These are phyloP conservation scores for Aleiodes leptofemur DNA, from an alignment of 2,888 invertebrate species.

Conservation along the genomic window DNA sequence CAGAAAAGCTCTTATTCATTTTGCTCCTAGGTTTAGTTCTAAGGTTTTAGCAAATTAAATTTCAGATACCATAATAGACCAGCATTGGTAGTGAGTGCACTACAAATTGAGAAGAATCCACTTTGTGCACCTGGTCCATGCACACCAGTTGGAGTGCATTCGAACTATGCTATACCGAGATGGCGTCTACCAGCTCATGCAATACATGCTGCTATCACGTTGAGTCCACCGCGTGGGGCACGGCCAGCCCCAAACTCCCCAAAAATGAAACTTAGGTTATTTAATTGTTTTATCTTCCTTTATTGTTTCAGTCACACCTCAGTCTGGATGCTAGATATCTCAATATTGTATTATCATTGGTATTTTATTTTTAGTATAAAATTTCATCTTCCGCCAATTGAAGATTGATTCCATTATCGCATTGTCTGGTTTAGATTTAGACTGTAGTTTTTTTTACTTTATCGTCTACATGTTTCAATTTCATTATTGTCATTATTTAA, in stretches of 20 bases:
- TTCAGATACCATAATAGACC: conserved; percentile 93
- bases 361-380: conserved; percentile 51
- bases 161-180: conserved; percentile 74
- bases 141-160: conserved; percentile 72
- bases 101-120: conserved; percentile 95
- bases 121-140: conserved; percentile 91
- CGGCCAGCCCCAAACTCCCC: conserved; percentile 86
- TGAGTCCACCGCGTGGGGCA: conserved; percentile 77
- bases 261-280: conserved; percentile 93
- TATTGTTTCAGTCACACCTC: conserved; percentile 54
- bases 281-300: conserved; percentile 67
- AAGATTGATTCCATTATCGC: conserved; percentile 29
- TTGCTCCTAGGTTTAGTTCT: conserved; percentile 47
- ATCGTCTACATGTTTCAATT: conserved; percentile 11
- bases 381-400: conserved; percentile 39
- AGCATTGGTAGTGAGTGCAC: conserved; percentile 93
- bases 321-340: conserved; percentile 71
- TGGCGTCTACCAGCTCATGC: conserved; percentile 77
- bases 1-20: no score
- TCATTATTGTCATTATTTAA: neutral
- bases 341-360: conserved; percentile 60
- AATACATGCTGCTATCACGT: conserved; percentile 83
- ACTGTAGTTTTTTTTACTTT: neutral
- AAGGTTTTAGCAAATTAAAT: conserved; percentile 65
- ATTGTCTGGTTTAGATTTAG: conserved; percentile 8